phyloP scores from a whole-genome alignment of 1,140 invertebrate genomes.

The Drosophila triauraria region DNA sequence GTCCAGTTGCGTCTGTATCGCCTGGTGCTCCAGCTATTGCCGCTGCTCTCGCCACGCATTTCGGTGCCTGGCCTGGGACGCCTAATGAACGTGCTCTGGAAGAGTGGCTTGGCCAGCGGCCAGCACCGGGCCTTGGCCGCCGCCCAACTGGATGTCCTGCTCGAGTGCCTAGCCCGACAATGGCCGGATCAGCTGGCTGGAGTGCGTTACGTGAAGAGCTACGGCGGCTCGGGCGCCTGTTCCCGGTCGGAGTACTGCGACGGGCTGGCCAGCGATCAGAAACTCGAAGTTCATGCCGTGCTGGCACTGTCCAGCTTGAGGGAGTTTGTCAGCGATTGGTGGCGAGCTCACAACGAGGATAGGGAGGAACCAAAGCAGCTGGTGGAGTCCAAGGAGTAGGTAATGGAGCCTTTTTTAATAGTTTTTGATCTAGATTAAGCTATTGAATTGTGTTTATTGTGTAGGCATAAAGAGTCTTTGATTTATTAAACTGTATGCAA shows the following conservation, averaged over 20 bases:
- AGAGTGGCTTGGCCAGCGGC: conserved; percentile 41
- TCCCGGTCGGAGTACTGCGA: conserved; percentile 61
- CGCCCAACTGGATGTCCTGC: conserved; percentile 54
- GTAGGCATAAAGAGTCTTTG: conserved; percentile 10
- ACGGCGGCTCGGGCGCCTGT: conserved; percentile 61
- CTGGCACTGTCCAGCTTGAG: conserved; percentile 72
- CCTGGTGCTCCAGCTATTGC: conserved; percentile 62
- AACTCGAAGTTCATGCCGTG: conserved; percentile 50
- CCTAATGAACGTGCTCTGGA: conserved; percentile 75
- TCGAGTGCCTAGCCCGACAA: conserved; percentile 64
- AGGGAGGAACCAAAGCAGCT: not conserved
- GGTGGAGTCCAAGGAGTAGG: not conserved
- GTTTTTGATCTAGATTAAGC: conserved; percentile 29
- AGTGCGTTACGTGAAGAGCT: conserved; percentile 59
- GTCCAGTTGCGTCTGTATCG: conserved; percentile 61
- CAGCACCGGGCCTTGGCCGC: conserved; percentile 49
- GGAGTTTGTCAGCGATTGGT: conserved; percentile 66
- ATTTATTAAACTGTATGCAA: conserved; percentile 38
- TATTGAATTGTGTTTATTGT: conserved; percentile 32
- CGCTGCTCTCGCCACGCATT: conserved; percentile 69
- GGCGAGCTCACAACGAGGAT: conserved; percentile 34
- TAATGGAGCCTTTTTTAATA: conserved; percentile 1
- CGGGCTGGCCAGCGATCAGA: conserved; percentile 50
- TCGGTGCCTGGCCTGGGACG: conserved; percentile 56
- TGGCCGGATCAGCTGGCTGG: conserved; percentile 56